These are phyloP conservation scores for Trypoxylus dichotomus DNA, from an alignment of 1,140 invertebrate genomes.

Conservation along the genomic window DNA sequence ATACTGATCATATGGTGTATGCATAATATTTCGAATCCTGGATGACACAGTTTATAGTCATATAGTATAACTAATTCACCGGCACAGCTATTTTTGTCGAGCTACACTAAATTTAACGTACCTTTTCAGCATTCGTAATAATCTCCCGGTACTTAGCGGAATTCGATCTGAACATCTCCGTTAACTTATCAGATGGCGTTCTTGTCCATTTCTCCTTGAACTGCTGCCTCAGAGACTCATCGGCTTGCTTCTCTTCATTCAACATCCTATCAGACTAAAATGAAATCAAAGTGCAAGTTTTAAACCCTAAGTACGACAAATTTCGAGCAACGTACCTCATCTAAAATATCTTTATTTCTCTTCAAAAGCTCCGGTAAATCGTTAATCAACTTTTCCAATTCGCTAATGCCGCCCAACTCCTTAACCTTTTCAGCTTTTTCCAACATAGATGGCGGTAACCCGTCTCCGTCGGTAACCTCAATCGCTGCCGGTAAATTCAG, in stretches of 20 bases:
- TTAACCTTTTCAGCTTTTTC: slow-evolving; percentile 81
- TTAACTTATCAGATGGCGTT: slow-evolving; percentile 85
- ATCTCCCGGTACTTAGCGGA: slow-evolving; percentile 89
- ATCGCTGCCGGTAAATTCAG: slow-evolving; percentile 97
- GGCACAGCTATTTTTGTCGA: too few species aligned
- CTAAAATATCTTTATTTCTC: slow-evolving; percentile 93
- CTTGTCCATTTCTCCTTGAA: slow-evolving; percentile 92
- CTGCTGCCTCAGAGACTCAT: slow-evolving; percentile 83
- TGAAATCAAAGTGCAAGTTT: neutral
- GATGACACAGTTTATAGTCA: too few species aligned
- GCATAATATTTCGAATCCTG: too few species aligned
- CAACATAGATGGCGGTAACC: slow-evolving; percentile 84
- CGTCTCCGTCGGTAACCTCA: slow-evolving; percentile 78
- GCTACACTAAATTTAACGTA: slow-evolving; percentile 41
- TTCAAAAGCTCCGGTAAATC: slow-evolving; percentile 90
- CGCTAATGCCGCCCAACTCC: slow-evolving; percentile 68
- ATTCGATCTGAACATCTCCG: slow-evolving; percentile 85
- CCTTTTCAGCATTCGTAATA: slow-evolving; percentile 84
- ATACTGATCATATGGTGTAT: too few species aligned
- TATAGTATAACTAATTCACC: too few species aligned
- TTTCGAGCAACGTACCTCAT: slow-evolving; percentile 68
- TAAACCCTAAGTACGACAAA: slow-evolving; percentile 21
- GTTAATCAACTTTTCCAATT: slow-evolving; percentile 63
- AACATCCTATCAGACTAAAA: slow-evolving; percentile 79
- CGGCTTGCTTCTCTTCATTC: slow-evolving; percentile 88